Evolutionary conservation across 2,797 vertebrate genomes (phyloP), one percentile per base, ranked within the genome.

Genomic region (Oreochromis mossambicus): DNA sequence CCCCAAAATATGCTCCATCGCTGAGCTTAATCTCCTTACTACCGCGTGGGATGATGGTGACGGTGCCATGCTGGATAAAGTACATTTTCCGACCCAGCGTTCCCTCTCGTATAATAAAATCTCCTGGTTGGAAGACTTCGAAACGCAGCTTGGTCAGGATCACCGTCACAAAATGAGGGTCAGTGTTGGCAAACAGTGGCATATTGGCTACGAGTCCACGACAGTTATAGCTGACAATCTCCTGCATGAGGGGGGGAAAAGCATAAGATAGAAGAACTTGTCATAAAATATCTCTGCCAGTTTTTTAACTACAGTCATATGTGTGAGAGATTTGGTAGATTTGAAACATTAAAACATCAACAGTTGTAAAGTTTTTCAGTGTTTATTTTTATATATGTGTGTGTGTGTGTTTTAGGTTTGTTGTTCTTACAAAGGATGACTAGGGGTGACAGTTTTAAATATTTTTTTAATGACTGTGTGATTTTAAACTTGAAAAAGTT

Each of bases 71-170:
- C 89, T 98, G 98, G 93, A 98, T 98, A 92, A 98, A 98, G 90
- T 98, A 98, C 98, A 98, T 98, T 91, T 98, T 98, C 56, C 97
- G 97, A 81, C 98, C 98, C 0, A 98, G 95, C 5, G 97, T 98
- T 58, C 98, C 98, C 87, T 98, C 97, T 0, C 97, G 95, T 88
- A 98, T 97, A 24, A 98, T 95, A 54, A 96, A 94, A 87, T 98
- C 98, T 0, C 90, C 95, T 0, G 98, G 98, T 81, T 98, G 97
- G 86, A 98, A 98, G 78, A 98, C 97, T 91, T 98, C 98, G 0
- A 98, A 98, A 76, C 96, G 97, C 78, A 98, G 95, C 92, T 98
- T 98, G 86, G 97, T 98, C 79, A 98, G 95, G 94, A 98, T 97
- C 1, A 98, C 97, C 0, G 98, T 98, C 88, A 98, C 98, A 1